Evolutionary conservation across 2,113 vertebrate genomes (phyloP), one percentile per base, ranked within the genome.

Genomic region (Lynx canadensis): DNA sequence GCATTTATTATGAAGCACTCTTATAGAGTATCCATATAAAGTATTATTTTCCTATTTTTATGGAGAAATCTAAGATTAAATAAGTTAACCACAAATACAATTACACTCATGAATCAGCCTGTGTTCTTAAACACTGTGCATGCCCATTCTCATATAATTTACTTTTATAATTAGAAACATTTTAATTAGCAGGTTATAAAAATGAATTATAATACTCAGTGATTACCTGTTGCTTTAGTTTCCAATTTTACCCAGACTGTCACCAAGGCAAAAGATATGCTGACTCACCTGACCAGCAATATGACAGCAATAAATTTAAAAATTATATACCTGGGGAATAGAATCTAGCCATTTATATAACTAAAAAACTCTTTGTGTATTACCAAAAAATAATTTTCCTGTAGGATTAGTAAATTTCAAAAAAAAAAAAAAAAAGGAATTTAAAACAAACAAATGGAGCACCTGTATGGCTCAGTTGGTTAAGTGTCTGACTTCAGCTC

Each of bases 141-240:
- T 93, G 50, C 18, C 65, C 12, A 94, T 55, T 87, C 19, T 82
- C 63, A 88, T 33, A 36, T 68, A 91, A 87, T 48, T 89, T 83
- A 14, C n/a, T 80, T 90, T 84, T 63, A 89, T 80, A 89, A 79
- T 88, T 52, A 91, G 23, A 95, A 95, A 91, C 63, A 83, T 88
- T 83, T 91, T 88, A 93, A 63, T 84, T 95, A 88, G 57, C 29
- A 82, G 38, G 29, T 81, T 60, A 92, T 21, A 84, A 29, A 91
- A 79, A 57, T 6, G 78, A 80, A 69, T 81, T 78, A 60, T n/a
- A 95, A 78, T 14, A 73, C 33, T 93, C 57, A 88, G 11, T 91
- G 55, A 92, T 9, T 73, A 93, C 33, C 18, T 91, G 80, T 68
- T 96, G 68, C 29, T 96, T 12, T 88, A 84, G 5, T 48, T 88